A percentile compares a stretch with the other conserved stretches of the same genome.
Conservation (phyloP, 2,888 invertebrate species). For the Teinopalpus imperialis region DNA sequence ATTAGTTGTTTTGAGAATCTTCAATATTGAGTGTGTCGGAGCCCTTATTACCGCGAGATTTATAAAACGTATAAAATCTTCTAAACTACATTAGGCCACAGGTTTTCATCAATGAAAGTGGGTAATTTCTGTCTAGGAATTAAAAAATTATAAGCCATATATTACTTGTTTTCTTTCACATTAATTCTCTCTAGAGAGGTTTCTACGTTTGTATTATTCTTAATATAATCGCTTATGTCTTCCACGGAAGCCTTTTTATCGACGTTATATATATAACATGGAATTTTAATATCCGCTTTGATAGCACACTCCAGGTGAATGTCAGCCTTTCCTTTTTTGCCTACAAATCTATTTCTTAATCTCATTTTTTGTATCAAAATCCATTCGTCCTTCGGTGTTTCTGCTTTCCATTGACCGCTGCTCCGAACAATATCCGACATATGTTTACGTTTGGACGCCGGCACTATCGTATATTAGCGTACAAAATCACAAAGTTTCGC, state of each 20-base stretch:
- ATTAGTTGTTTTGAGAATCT: not conserved
- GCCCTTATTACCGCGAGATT: not conserved
- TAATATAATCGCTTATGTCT: not conserved
- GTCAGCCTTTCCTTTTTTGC: not conserved
- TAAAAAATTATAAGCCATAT: slow-evolving; percentile 7
- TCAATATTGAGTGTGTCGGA: not conserved
- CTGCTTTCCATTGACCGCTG: not conserved
- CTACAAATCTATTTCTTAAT: not conserved
- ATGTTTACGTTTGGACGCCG: not conserved
- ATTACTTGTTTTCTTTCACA: slow-evolving; percentile 2
- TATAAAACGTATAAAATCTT: not conserved
- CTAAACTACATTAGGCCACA: slow-evolving; percentile 5
- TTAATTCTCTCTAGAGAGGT: not conserved
- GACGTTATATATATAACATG: not conserved
- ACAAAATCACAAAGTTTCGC: not conserved
- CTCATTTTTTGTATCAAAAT: not conserved
- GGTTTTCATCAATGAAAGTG: slow-evolving; percentile 5
- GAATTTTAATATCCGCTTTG: not conserved
- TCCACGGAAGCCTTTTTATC: not conserved
- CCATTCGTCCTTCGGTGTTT: not conserved
- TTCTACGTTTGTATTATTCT: not conserved
- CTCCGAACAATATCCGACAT: not conserved
- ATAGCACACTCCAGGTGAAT: not conserved
- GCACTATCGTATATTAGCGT: not conserved
- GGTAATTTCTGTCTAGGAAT: slow-evolving; percentile 5